A percentile compares a stretch with the other conserved stretches of the same genome.
Conservation (phyloP, 2,888 invertebrate genomes). For the Pachydiplax longipennis region DNA sequence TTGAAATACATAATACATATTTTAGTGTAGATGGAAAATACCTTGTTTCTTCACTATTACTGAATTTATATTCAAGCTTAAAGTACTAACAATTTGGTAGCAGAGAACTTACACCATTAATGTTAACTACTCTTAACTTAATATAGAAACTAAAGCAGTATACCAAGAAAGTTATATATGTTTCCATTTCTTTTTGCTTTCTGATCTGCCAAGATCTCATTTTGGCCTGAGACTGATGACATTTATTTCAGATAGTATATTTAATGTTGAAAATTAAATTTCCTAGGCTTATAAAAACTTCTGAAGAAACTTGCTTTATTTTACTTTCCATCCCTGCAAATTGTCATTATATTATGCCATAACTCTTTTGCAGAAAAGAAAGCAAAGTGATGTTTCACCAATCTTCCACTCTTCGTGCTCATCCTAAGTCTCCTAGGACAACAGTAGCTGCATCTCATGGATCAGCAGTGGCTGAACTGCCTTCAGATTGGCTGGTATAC, state of each 20-base stretch:
- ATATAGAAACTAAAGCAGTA: background rate
- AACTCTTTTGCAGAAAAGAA: slow-evolving; percentile 63
- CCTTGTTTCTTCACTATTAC: too few species aligned
- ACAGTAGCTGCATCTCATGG: slow-evolving; percentile 57
- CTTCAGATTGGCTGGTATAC: slow-evolving; percentile 85
- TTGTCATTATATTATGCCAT: background rate
- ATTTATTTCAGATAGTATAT: too few species aligned
- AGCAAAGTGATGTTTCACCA: slow-evolving; percentile 65
- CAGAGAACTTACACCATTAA: too few species aligned
- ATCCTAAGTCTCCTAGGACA: slow-evolving; percentile 55
- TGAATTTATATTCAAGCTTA: too few species aligned
- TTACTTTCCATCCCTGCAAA: background rate
- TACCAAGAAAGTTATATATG: background rate
- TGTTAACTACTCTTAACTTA: too few species aligned
- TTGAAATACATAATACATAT: too few species aligned
- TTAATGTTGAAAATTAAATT: too few species aligned
- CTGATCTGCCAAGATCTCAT: too few species aligned
- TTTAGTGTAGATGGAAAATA: too few species aligned
- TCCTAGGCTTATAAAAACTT: too few species aligned
- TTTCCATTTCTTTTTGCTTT: background rate
- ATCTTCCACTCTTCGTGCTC: slow-evolving; percentile 66
- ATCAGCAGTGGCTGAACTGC: slow-evolving; percentile 62
- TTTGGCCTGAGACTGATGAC: too few species aligned
- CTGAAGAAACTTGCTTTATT: background rate
- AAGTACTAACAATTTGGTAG: too few species aligned